Base-by-base conservation (phyloP, 2,888 invertebrate genomes). In the Gari tellinella region DNA sequence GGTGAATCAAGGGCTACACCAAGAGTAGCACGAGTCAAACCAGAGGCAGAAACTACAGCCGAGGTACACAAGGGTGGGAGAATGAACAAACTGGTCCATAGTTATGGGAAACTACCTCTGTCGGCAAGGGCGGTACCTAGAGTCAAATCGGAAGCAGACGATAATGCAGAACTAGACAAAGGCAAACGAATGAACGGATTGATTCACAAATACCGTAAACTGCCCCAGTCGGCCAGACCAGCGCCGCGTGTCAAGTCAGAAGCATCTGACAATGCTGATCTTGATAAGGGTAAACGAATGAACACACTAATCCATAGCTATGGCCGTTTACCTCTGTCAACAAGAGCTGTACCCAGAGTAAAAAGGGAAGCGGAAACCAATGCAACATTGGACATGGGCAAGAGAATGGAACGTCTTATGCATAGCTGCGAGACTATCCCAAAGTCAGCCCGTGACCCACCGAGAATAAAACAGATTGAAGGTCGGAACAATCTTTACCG, bases 171-270 rank as follows among this genome's bases (percentile, higher is more conserved):
- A 1, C 63, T 82, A 21, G 76, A 72, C 38, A 83, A 85, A 66
- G 88, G 88, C 5, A 86, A 84, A 31, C 73, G 86, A 37, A 86
- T 88, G 84, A 67, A 67, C 41, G 78, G 56, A 14, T 58, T 86
- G 1, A 61, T 88, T 7, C 86, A 88, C 70, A 82, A 72, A 37
- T 81, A 81, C 45, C 83, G 82, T 7, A 75, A 70, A 25, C 56
- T 70, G 38, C 82, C 80, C 0, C 60, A 70, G 25, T 82, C 85
- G 0, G 64, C 81, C 1, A 67, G 83, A 40, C 72, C 82, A 3
- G 83, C 85, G 3, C 88, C 88, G 1, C 56, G 88, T 15, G 83
- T 88, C 1, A 86, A 86, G 72, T 61, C 79, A 3, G 85, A 85
- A 53, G 86, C 70, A 1, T 79, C 81, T 37, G 82, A 76, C 3